Base-by-base conservation (phyloP, 1,140 invertebrate genomes). In the Diachasma alloeum region DNA sequence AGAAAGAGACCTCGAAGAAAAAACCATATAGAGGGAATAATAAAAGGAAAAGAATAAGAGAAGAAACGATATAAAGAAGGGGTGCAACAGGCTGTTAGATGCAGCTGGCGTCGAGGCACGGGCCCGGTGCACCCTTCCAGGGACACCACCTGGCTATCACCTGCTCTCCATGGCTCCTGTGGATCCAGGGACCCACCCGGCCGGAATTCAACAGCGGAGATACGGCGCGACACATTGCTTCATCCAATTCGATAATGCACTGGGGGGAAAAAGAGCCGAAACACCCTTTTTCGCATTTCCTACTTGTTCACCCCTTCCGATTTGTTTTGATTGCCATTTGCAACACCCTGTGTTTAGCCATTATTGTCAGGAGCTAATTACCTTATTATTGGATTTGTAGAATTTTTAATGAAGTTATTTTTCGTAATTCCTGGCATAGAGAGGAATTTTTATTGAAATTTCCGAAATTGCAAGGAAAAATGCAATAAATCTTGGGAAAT, bases 41-140 rank as follows among this genome's bases (percentile, higher is more conserved):
- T 36, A 53, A 42, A 66, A 53, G 19, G 11, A 39, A 74, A 72
- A 44, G 68, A 37, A 44, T 42, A 48, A 26, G 24, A 74, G 67
- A 26, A 22, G 19, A 37, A 24, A 72, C 46, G 78, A 24, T 46
- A 15, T 31, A 46, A 46, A 67, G 68, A 81, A 78, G 77, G 76
- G 79, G 78, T 82, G 72, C 76, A 78, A 72, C 31, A 59, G 56
- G 44, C 73, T 68, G 79, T 79, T 78, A 81, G 80, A 78, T 72
- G 86, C 87, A 87, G 76, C 75, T 74, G 63, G 44, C 79, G 36
- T 70, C 53, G 77, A 72, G 76, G 66, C 80, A 80, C 79, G 77
- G 81, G 84, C 82, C 85, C 81, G 86, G 85, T 87, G 86, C 82
- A 85, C 81, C 81, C 82, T 80, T 83, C 77, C 79, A 68, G 74